Base-by-base conservation (phyloP, 2,888 invertebrate genomes). In the Hecatera dysodea region DNA sequence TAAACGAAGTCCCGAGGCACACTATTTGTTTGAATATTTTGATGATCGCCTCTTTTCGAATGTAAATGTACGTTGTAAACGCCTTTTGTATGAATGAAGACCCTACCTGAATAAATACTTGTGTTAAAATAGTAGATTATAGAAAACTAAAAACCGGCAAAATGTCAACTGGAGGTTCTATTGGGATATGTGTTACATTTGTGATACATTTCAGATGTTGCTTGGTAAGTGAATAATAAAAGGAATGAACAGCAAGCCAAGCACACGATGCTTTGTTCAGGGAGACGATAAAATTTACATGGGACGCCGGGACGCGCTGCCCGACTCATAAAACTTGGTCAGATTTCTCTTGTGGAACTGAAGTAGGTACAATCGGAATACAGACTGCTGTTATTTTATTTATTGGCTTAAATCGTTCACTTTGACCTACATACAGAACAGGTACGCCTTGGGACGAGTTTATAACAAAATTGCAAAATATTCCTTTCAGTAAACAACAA, bases 281-380 rank as follows among this genome's bases (percentile, higher is more conserved):
- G 75, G 76, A 84, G 82, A 85, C 90, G 82, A 92, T 93, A 91
- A 93, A 90, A 93, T 93, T 92, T 92, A 90, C 92, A 92, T 93
- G 88, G 91, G 92, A 87, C 89, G 83, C 78, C 82, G 80, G 81
- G 85, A 83, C 86, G 84, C 80, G 82, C 84, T 84, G 87, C 81
- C 80, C 86, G 75, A 84, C 84, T 86, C 89, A 86, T 90, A 89
- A 90, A 90, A 90, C 89, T 88, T 85, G 85, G 83, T 83, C 82
- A 86, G 83, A 85, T 85, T 87, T 83, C 84, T 81, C 77, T 70
- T 67, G 77, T 75, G 80, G 70, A 79, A 81, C 69, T 72, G 75
- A 75, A 83, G 61, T 79, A 79, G 48, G 80, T 78, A 81, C 80
- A 82, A 84, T 80, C 66, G 75, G 68, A 74, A 87, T 87, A 78